Percentiles rank a stretch among this genome's conserved stretches.
phyloP scores from a whole-genome alignment of 2,797 vertebrate species.

The Artibeus lituratus region DNA sequence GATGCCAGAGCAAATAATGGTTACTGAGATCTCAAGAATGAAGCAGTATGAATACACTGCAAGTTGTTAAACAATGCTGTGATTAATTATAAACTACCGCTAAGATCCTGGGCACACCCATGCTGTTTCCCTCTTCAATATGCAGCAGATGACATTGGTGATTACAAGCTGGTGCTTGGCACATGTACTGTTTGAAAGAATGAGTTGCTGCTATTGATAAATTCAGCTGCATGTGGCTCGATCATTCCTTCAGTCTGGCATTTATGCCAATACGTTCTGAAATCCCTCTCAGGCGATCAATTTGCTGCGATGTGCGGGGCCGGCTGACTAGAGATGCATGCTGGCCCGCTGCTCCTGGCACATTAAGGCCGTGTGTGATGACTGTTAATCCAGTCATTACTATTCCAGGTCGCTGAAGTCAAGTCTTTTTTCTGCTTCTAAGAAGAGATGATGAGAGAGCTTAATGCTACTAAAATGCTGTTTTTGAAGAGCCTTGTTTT shows the following conservation, averaged over 20 bases:
- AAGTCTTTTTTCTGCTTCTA: not conserved
- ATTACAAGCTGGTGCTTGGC: conserved; percentile 49
- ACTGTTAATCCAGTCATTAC: not conserved
- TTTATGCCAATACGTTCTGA: conserved; percentile 52
- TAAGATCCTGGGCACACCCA: not conserved
- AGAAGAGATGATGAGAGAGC: not conserved
- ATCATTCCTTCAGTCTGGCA: conserved; percentile 57
- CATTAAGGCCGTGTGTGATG: not conserved
- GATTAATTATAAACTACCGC: conserved; percentile 3
- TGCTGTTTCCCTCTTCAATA: conserved; percentile 25
- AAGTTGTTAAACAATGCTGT: conserved; percentile 31
- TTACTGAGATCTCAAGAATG: not conserved
- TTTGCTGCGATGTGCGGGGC: not conserved
- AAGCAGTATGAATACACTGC: not conserved
- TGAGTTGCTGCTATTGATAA: conserved; percentile 42
- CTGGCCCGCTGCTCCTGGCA: not conserved
- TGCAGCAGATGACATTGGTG: conserved; percentile 50
- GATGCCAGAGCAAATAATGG: not conserved
- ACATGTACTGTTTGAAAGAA: conserved; percentile 8
- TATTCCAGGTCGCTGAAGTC: not conserved
- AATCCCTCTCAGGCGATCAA: conserved; percentile 27
- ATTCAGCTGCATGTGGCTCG: conserved; percentile 39
- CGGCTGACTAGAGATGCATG: not conserved
- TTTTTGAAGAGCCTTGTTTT: not conserved
- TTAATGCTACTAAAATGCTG: not conserved